These are phyloP conservation scores for Diarsia dahlii DNA, from an alignment of 2,888 invertebrate species.

Conservation along the genomic window DNA sequence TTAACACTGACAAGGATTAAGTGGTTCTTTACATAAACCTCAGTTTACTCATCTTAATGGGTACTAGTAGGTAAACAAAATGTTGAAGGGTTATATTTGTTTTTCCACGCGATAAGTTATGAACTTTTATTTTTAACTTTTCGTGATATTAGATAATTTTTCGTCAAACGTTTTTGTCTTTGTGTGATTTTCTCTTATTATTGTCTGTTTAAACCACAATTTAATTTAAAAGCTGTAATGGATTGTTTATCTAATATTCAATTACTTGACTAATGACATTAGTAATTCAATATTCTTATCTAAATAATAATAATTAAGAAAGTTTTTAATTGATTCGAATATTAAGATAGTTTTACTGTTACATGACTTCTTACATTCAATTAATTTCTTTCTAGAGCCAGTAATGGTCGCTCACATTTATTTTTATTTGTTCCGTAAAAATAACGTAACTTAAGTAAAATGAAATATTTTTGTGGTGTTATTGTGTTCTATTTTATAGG, in stretches of 20 bases:
- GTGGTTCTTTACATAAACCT: neutral
- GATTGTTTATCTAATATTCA: neutral
- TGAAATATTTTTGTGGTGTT: conserved; percentile 34
- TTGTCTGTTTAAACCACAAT: neutral
- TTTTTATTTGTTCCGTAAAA: conserved; percentile 4
- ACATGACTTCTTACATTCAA: neutral
- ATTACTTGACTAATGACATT: neutral
- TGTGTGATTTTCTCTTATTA: neutral
- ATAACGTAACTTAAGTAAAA: conserved; percentile 11
- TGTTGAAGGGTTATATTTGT: too few relatives aligned
- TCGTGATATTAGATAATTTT: neutral
- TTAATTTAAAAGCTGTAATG: neutral
- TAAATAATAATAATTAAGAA: neutral
- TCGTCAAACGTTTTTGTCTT: neutral
- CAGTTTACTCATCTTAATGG: neutral
- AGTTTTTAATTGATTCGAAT: conserved; percentile 23
- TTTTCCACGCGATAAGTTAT: neutral
- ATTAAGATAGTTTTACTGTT: conserved; percentile 22
- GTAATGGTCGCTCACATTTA: neutral
- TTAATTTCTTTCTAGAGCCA: conserved; percentile 8
- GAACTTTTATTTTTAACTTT: neutral
- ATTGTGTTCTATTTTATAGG: conserved; percentile 22
- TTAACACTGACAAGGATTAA: neutral
- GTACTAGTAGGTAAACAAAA: neutral
- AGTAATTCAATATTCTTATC: conserved; percentile 15